Conservation (phyloP, 2,113 vertebrate species). For the Toxotes chatareus region DNA sequence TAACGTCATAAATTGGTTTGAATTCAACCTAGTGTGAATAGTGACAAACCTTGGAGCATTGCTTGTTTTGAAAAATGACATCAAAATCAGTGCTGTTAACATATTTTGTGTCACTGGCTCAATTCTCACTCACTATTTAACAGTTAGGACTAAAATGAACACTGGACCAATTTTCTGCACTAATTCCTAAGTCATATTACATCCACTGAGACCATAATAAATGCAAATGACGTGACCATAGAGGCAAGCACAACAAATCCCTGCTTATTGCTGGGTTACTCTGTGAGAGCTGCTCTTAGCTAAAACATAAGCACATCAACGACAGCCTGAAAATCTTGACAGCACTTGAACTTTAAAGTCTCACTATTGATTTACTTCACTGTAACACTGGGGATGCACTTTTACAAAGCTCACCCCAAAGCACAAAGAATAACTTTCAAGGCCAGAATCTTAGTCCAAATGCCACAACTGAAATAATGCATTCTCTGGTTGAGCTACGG, state of each 20-base stretch:
- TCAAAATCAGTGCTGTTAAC: conserved; percentile 3
- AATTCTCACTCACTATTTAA: conserved; percentile 17
- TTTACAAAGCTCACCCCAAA: conserved; percentile 55
- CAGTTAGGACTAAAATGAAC: background rate
- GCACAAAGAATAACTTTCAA: conserved; percentile 71
- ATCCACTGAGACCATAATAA: conserved; percentile 36
- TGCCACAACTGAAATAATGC: conserved; percentile 74
- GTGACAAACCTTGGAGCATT: conserved; percentile 9
- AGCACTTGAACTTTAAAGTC: conserved; percentile 64
- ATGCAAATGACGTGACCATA: conserved; percentile 28
- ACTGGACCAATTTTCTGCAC: conserved; percentile 13
- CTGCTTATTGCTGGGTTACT: conserved; percentile 33
- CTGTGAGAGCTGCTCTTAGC: conserved; percentile 45
- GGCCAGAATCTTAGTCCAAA: conserved; percentile 69
- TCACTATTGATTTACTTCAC: conserved; percentile 64
- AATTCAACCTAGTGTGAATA: conserved; percentile 22
- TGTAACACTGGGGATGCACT: conserved; percentile 64
- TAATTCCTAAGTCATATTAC: conserved; percentile 21
- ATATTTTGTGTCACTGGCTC: conserved; percentile 3
- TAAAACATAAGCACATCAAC: conserved; percentile 51
- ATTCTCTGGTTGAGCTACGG: conserved; percentile 64
- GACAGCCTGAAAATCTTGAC: conserved; percentile 50
- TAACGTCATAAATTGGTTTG: conserved; percentile 53
- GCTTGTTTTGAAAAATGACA: conserved; percentile 28
- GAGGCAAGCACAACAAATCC: conserved; percentile 43